phyloP scores from a whole-genome alignment of 2,888 invertebrate genomes.

The Ametastegia equiseti region DNA sequence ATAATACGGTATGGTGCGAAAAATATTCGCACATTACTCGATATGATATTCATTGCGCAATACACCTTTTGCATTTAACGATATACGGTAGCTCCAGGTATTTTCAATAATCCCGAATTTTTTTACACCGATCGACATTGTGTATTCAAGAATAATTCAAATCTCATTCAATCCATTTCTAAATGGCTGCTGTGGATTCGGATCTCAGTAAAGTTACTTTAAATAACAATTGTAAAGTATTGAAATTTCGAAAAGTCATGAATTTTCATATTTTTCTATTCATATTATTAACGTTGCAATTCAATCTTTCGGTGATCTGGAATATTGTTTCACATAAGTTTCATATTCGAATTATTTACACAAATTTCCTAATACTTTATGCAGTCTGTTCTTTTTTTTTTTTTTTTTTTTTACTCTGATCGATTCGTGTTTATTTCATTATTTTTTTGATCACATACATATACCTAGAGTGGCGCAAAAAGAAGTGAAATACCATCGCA shows the following conservation, averaged over 20 bases:
- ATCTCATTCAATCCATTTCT: conserved; percentile 6
- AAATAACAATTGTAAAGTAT: neutral
- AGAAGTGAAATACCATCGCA: neutral
- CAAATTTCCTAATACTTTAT: neutral
- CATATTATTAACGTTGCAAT: neutral
- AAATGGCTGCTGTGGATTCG: neutral
- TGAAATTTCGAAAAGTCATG: neutral
- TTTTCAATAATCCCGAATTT: neutral
- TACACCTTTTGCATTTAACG: conserved; percentile 13
- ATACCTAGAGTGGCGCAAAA: too few relatives aligned
- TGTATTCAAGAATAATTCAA: neutral
- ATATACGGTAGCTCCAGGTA: conserved; percentile 1
- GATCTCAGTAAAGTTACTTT: neutral
- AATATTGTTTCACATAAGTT: neutral
- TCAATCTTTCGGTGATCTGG: neutral
- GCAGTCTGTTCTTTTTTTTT: neutral
- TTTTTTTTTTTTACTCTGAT: too few relatives aligned
- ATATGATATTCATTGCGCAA: conserved; percentile 42
- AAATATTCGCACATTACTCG: conserved; percentile 4
- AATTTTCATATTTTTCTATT: neutral
- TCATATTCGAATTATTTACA: neutral
- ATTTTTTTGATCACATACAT: neutral
- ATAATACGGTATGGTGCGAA: conserved; percentile 12
- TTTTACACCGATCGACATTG: neutral
- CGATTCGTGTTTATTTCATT: neutral